phyloP scores from a whole-genome alignment of 2,113 vertebrate species.

The Pavo muticus region DNA sequence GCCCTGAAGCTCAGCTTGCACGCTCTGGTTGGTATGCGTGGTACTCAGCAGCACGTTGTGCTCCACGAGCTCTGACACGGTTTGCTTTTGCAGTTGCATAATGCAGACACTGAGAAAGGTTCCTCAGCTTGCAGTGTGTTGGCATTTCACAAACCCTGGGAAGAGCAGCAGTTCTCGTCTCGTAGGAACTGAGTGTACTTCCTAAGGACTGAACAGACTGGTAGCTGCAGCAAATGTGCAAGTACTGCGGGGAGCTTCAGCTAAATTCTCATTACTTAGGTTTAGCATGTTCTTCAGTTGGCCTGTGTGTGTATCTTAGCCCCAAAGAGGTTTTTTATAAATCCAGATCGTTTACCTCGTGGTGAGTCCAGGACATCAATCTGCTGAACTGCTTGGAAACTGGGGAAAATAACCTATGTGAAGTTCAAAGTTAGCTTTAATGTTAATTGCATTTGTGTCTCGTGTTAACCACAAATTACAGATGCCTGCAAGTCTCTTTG shows the following conservation, averaged over 20 bases:
- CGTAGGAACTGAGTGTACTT: conserved; percentile 23
- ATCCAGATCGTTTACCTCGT: background rate
- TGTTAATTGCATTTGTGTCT: background rate
- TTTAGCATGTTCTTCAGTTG: background rate
- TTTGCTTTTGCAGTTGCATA: conserved; percentile 33
- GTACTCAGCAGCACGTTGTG: background rate
- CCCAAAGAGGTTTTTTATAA: background rate
- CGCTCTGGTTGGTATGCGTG: background rate
- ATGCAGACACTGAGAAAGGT: conserved; percentile 18
- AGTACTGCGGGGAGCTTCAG: background rate
- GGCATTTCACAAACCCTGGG: background rate
- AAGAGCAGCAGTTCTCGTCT: background rate
- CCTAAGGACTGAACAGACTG: background rate
- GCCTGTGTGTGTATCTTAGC: background rate
- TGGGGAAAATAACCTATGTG: background rate
- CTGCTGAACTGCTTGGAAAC: background rate
- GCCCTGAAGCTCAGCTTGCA: background rate
- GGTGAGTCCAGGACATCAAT: background rate
- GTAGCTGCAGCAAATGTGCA: background rate
- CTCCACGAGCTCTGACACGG: background rate
- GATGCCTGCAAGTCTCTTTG: background rate
- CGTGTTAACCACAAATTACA: background rate
- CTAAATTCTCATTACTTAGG: background rate
- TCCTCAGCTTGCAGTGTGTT: background rate
- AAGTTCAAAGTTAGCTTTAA: background rate